Base-by-base conservation (phyloP, 2,888 invertebrate species). In the Hesperia comma region DNA sequence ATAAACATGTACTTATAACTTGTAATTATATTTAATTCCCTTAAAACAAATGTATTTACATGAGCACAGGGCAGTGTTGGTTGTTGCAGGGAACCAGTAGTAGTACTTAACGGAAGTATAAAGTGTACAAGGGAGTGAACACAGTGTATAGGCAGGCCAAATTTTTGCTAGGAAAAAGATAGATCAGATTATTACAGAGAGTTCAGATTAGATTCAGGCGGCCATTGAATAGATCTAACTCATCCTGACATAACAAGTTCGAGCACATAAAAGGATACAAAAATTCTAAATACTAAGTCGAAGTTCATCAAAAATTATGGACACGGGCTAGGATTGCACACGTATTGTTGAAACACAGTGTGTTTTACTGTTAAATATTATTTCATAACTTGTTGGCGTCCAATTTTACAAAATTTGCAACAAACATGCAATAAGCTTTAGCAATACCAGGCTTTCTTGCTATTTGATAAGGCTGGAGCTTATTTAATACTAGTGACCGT, bases 1-100 rank as follows among this genome's bases (percentile, higher is more conserved):
- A 63, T 55, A 12, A 19, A 43, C 1, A 8, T 43, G 0, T n/a
- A n/a, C n/a, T n/a, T 40, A 21, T 51, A 56, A 63, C 56, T 63
- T 56, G 56, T 56, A 55, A 55, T 63, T 55, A 53, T 26, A 56
- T 63, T 56, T 63, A 63, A 37, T 63, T 43, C 15, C 14, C 56
- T 63, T 63, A 63, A 3, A 55, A n/a, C 19, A 46, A 37, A 55
- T 55, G 33, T 63, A 63, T 55, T 63, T 63, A 63, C 63, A 63
- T 37, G 63, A 63, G 62, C 54, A 46, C 43, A 46, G 37, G 63
- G 63, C 63, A 63, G 56, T 63, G 63, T 56, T 15, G 37, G 63
- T 63, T 63, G 15, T 40, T 14, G 55, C 63, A 21, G 56, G 37
- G 33, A 19, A 55, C 41, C n/a, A 46, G 46, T 33, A 33, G 10